A percentile compares a stretch with the other conserved stretches of the same genome.
Conservation (phyloP, 1,140 invertebrate species). For the Delia radicum region DNA sequence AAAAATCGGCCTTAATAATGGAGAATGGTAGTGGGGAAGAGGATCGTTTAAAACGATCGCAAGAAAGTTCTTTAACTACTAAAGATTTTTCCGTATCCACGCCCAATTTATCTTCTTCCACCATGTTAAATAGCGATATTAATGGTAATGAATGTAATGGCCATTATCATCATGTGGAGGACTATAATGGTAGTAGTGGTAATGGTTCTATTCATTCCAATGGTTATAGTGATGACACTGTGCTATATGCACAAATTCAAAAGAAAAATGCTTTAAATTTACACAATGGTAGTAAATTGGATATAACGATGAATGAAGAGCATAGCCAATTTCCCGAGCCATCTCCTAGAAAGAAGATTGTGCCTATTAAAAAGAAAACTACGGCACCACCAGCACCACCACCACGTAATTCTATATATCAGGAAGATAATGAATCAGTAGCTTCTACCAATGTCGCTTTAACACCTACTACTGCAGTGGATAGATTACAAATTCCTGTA, state of each 20-base stretch:
- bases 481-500: background rate
- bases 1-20: slow-evolving; percentile 38
- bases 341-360: slow-evolving; percentile 42
- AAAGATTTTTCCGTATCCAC: slow-evolving; percentile 50
- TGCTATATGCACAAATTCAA: slow-evolving; percentile 13
- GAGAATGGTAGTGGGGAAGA: slow-evolving; percentile 16
- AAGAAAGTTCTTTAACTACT: slow-evolving; percentile 34
- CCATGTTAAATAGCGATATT: background rate
- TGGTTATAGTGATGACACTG: slow-evolving; percentile 19
- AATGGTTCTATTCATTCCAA: background rate
- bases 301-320: slow-evolving; percentile 24
- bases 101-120: slow-evolving; percentile 39
- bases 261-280: slow-evolving; percentile 28
- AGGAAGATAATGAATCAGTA: slow-evolving; percentile 40
- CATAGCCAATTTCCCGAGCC: slow-evolving; percentile 40
- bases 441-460: slow-evolving; percentile 11
- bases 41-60: background rate
- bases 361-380: slow-evolving; percentile 47
- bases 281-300: slow-evolving; percentile 28
- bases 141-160: slow-evolving; percentile 34
- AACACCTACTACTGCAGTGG: slow-evolving; percentile 5
- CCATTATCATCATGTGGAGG: background rate
- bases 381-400: slow-evolving; percentile 43
- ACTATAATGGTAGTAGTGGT: background rate
- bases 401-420: slow-evolving; percentile 21